Evolutionary conservation across 2,113 vertebrate genomes (phyloP), one percentile per base, ranked within the genome.

Genomic region (Saccopteryx bilineata): DNA sequence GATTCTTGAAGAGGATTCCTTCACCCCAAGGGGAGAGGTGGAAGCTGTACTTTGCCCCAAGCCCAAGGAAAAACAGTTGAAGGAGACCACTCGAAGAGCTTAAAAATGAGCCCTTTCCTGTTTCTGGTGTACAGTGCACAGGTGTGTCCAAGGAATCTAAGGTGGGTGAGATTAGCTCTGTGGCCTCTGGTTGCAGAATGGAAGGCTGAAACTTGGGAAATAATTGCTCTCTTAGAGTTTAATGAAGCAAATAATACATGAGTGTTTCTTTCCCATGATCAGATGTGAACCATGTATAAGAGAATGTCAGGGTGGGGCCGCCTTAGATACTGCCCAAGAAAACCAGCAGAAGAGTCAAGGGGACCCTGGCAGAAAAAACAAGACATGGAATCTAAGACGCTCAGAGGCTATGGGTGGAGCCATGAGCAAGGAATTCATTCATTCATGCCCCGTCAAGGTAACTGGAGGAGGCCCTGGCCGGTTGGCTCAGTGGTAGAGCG

Each of bases 1-100:
- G 28, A 39, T 19, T 75, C 91, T 63, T 66, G 31, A 90, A 78
- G 61, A 96, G 23, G 31, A 88, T 71, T 90, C 92, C 69, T 96
- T 84, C 3, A 87, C 48, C 33, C 74, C 72, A 31, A 21, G 21
- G 48, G 14, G 24, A 56, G 10, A 9, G 26, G 0, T 5, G 48
- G 11, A 24, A 54, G 23, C n/a, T 52, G 26, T 0, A 24, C 31
- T 76, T 92, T 7, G 56, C 39, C 28, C 87, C 3, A 66, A 31
- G 2, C 46, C 11, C 21, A 10, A 86, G 80, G 54, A 63, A 65
- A 89, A 78, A 46, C 39, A 83, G 71, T 84, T 46, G 5, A 28
- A n/a, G 63, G 26, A 21, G 52, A 56, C 48, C 2, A 48, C 24
- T 74, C 50, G 28, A 33, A 76, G 26, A 72, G 13, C 12, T 84